Base-by-base conservation (phyloP, 2,888 invertebrate species). In the Drosophila formosana region DNA sequence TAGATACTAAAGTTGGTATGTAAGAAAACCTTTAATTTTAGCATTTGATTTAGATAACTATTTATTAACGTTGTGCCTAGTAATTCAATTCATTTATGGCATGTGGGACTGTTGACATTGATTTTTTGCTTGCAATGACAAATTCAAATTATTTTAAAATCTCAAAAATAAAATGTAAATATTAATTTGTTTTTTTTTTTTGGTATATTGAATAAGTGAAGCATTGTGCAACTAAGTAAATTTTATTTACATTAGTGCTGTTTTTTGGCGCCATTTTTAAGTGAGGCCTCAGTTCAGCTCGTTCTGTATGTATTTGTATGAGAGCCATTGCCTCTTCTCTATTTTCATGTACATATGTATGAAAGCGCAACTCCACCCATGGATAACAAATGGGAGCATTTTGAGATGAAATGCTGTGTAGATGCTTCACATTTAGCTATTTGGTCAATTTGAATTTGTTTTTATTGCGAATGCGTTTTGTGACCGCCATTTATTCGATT, bases 201-300 rank as follows among this genome's bases (percentile, higher is more conserved):
- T 18, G 18, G 18, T 18, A 18, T 18, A 18, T 18, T 18, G 18
- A 18, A 18, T 18, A 18, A 18, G 18, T 18, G 2, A 18, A 1
- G 18, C 30, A 8, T 8, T 32, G 32, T 7, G 4, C 4, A n/a
- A 37, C 11, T n/a, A 37, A 37, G 11, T 2, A 4, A 37, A 37
- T 37, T n/a, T n/a, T 39, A 39, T 13, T 39, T n/a, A 13, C 13
- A 7, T 13, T 13, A 41, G 13, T 34, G 11, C 18, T 51, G 11
- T n/a, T 56, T 50, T 80, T 82, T 82, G 82, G 82, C 82, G 83
- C 89, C 83, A 83, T 83, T 88, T 83, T 82, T 72, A 65, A 72
- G 74, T 78, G 58, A 51, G 66, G 72, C 55, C 68, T 78, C 77
- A 56, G 34, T 39, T 23, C 28, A 30, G 32, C 32, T 49, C 50